Percentiles rank a stretch among this genome's conserved stretches.
These are phyloP conservation scores for Drosophila takahashii DNA, from an alignment of 1,140 invertebrate genomes.

Conservation along the genomic window DNA sequence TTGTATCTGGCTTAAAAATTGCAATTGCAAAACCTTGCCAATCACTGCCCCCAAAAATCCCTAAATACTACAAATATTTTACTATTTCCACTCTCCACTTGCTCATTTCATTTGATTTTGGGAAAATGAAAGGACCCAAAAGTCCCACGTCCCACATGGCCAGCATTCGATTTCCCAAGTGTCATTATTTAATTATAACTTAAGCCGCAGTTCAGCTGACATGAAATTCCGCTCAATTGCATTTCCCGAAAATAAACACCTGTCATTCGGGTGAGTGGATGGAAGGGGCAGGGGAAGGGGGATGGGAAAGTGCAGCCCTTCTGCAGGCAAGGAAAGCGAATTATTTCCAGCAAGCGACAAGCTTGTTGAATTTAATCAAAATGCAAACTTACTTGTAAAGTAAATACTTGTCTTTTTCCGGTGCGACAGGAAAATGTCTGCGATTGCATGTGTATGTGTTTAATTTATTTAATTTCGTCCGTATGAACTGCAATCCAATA, in stretches of 20 bases:
- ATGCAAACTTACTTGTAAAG: constrained; percentile 33
- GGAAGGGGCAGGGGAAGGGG: background rate
- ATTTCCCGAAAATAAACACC: constrained; percentile 64
- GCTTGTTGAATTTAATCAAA: constrained; percentile 42
- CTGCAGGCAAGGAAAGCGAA: constrained; percentile 1
- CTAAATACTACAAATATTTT: constrained; percentile 14
- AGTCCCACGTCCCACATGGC: background rate
- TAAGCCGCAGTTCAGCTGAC: constrained; percentile 49
- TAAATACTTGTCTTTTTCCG: constrained; percentile 48
- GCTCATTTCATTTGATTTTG: background rate
- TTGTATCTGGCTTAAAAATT: constrained; percentile 55
- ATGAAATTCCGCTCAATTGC: constrained; percentile 51
- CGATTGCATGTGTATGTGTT: constrained; percentile 2
- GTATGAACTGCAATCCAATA: background rate
- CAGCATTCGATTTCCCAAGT: constrained; percentile 1
- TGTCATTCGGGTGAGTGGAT: constrained; percentile 29
- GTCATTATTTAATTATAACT: constrained; percentile 58
- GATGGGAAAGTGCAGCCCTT: background rate
- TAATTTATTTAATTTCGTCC: constrained; percentile 21
- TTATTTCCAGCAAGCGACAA: constrained; percentile 21
- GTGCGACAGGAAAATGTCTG: background rate
- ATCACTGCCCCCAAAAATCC: background rate
- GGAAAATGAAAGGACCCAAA: too few species aligned
- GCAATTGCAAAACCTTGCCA: constrained; percentile 34
- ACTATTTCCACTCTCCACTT: background rate